A percentile compares a stretch with the other conserved stretches of the same genome.
Evolutionary conservation across 1,140 invertebrate species (phyloP).

Genomic region (Polypedilum vanderplanki): DNA sequence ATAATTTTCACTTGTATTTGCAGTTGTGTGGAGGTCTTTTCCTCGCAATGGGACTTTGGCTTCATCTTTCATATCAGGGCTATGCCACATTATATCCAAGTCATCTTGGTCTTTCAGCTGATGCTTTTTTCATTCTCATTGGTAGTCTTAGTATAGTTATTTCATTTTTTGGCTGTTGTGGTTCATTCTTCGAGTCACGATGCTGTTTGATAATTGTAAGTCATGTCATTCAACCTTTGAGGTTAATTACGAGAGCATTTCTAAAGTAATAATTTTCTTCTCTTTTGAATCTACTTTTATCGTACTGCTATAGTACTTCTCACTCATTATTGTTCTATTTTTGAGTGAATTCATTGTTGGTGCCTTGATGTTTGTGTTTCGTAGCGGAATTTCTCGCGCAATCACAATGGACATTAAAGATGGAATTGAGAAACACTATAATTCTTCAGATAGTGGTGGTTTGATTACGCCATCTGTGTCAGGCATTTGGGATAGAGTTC

Average conservation of each 20-base stretch:
- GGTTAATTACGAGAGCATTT: neutral
- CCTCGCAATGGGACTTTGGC: conserved; percentile 66
- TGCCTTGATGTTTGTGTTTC: conserved; percentile 68
- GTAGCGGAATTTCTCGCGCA: conserved; percentile 56
- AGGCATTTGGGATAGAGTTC: conserved; percentile 66
- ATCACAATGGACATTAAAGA: conserved; percentile 59
- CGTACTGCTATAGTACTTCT: conserved; percentile 61
- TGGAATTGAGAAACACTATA: conserved; percentile 64
- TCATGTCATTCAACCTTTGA: conserved; percentile 31
- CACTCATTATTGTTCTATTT: conserved; percentile 71
- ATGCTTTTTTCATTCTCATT: conserved; percentile 58
- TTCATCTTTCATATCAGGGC: conserved; percentile 60
- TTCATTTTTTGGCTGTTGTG: conserved; percentile 74
- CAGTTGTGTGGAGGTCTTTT: conserved; percentile 69
- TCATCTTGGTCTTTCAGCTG: conserved; percentile 60
- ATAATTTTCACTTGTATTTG: conserved; percentile 35
- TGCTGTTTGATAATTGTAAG: conserved; percentile 68
- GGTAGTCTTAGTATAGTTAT: conserved; percentile 64
- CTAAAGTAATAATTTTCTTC: conserved; percentile 10
- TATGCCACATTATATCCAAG: conserved; percentile 64
- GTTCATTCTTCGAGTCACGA: conserved; percentile 71
- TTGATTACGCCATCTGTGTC: conserved; percentile 52
- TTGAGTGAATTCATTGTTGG: conserved; percentile 70
- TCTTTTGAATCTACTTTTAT: conserved; percentile 35
- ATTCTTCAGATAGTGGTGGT: conserved; percentile 50